Evolutionary conservation across 2,113 vertebrate species (phyloP), one percentile per base, ranked within the genome.

Genomic region (Condylura cristata): DNA sequence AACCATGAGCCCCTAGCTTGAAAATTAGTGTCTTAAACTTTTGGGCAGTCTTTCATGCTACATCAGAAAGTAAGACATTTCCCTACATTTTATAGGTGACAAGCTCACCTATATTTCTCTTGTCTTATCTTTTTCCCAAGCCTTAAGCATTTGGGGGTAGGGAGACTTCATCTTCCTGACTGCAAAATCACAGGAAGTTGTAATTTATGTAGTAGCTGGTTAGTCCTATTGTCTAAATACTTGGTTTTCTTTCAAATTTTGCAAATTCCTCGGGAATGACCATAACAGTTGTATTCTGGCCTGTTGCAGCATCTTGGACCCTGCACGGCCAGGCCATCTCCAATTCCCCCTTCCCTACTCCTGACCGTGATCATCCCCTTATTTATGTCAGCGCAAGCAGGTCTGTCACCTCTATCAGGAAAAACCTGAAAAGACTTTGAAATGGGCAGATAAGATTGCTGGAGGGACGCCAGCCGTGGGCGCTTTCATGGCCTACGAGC

Each of bases 181-280:
- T 78, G 53, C 93, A 81, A 85, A 86, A 41, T 70, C 70, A 60
- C 71, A 76, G 53, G 32, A 87, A 63, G 90, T 91, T 83, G 65
- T 87, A 89, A 61, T 7, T 92, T 79, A 24, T 71, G 90, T 86
- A 88, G 91, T 84, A 72, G 53, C 16, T 90, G 44, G 9, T 60
- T 51, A 46, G 37, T 14, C 39, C 39, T 41, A 3, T 66, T 74
- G 51, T 93, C 91, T 95, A 75, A 44, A 60, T 58, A 71, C 28
- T 75, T 16, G 28, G 37, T 89, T 85, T 90, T 79, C 60, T 78
- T 84, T n/a, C 37, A 22, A 81, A 85, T 76, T 96, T 94, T 78
- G 46, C 48, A 58, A 72, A 78, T 90, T 39, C 46, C 56, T 82
- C 60, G 58, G 68, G 72, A 44, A 37, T 61, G 70, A 37, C 22